Evolutionary conservation across 2,888 invertebrate species (phyloP).

Genomic region (Parasteatoda lunata): DNA sequence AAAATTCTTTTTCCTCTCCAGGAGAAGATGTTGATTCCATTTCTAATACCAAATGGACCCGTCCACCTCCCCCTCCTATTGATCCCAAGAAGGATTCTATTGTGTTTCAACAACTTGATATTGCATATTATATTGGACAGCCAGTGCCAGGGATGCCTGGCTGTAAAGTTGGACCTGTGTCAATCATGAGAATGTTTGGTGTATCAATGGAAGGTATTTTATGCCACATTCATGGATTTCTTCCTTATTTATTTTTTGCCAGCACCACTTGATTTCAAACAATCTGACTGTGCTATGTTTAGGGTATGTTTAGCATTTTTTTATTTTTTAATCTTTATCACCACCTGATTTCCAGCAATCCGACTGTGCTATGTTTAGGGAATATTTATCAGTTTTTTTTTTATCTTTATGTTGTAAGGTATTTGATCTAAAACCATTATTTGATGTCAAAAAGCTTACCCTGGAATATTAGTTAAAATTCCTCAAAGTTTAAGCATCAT

Average conservation of each 20-base stretch:
- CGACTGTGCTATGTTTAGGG: too few relatives aligned
- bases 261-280: slow-evolving; percentile 83
- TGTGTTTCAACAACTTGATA: slow-evolving; percentile 93
- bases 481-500: too few relatives aligned
- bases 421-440: too few relatives aligned
- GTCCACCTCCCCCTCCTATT: slow-evolving; percentile 82
- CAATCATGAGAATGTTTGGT: slow-evolving; percentile 83
- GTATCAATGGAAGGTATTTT: slow-evolving; percentile 83
- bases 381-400: too few relatives aligned
- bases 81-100: slow-evolving; percentile 82
- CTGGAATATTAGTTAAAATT: too few relatives aligned
- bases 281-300: slow-evolving; percentile 80
- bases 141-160: slow-evolving; percentile 91
- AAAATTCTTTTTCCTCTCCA: background rate
- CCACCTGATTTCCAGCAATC: too few relatives aligned
- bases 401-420: too few relatives aligned
- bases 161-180: slow-evolving; percentile 84
- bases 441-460: too few relatives aligned
- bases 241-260: slow-evolving; percentile 95
- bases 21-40: slow-evolving; percentile 69
- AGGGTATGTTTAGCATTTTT: slow-evolving; percentile 76
- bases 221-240: slow-evolving; percentile 97
- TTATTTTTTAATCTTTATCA: too few relatives aligned
- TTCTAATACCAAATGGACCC: slow-evolving; percentile 80
- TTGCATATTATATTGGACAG: slow-evolving; percentile 87